Evolutionary conservation across 2,888 invertebrate species (phyloP).

Genomic region (Tinea pellionella): DNA sequence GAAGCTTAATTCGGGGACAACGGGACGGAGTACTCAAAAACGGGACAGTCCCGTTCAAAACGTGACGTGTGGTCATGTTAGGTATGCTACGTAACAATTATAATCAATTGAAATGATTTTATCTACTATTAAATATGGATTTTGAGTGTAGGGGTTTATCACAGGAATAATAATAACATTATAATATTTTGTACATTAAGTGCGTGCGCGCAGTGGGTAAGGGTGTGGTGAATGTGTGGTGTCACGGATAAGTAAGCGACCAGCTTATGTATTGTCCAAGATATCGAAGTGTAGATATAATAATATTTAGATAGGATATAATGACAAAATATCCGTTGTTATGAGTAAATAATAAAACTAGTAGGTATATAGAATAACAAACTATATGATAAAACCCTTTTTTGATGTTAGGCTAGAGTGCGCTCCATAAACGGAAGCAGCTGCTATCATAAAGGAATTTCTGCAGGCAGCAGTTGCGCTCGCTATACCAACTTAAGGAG

Average conservation of each 20-base stretch:
- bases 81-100: too few species aligned
- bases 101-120: conserved; percentile 30
- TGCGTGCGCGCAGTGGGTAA: conserved; percentile 30
- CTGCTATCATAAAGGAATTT: too few species aligned
- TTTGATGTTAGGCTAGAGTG: too few species aligned
- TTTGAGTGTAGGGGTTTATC: conserved; percentile 37
- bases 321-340: background rate
- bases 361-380: too few species aligned
- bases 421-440: too few species aligned
- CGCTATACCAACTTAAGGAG: too few species aligned
- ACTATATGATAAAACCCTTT: too few species aligned
- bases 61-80: too few species aligned
- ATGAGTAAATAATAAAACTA: conserved; percentile 14
- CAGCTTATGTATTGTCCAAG: conserved; percentile 38
- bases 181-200: conserved; percentile 64
- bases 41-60: too few species aligned
- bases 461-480: too few species aligned
- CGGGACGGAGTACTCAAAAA: too few species aligned
- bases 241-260: conserved; percentile 44
- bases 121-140: conserved; percentile 21
- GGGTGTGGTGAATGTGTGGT: conserved; percentile 32
- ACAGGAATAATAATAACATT: conserved; percentile 62
- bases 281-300: conserved; percentile 27
- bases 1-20: too few species aligned
- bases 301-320: conserved; percentile 25